These are phyloP conservation scores for Gryon sp. DNA, from an alignment of 1,140 invertebrate species.

Conservation along the genomic window DNA sequence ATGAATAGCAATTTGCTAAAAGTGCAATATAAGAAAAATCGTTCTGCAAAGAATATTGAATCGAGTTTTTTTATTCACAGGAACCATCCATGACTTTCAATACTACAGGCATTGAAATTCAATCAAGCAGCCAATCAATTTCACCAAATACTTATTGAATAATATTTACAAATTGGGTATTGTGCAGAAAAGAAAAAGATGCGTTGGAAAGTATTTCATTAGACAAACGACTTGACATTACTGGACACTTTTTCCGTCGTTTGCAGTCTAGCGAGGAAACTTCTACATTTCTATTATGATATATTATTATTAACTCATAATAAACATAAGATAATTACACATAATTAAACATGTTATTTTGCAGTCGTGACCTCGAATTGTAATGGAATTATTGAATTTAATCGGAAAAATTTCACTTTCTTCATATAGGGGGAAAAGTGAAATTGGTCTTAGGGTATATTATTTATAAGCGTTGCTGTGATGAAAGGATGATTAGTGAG, in stretches of 20 bases:
- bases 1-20: neutral
- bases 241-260: neutral
- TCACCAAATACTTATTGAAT: constrained; percentile 11
- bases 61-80: constrained; percentile 12
- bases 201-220: neutral
- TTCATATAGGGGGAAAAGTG: neutral
- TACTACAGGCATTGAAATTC: neutral
- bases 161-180: constrained; percentile 32
- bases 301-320: too few relatives aligned
- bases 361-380: neutral
- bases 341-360: neutral
- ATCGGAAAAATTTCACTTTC: neutral
- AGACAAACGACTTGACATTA: neutral
- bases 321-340: too few relatives aligned
- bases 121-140: constrained; percentile 19
- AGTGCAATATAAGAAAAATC: neutral
- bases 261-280: too few relatives aligned
- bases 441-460: too few relatives aligned
- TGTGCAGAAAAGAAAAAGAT: constrained; percentile 10
- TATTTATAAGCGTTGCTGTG: too few relatives aligned
- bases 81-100: neutral
- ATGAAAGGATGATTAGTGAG: too few relatives aligned
- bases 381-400: neutral
- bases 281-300: too few relatives aligned
- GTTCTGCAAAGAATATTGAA: constrained; percentile 1